Conservation (phyloP, 2,888 invertebrate genomes). For the Pachliopta kotzebuea region DNA sequence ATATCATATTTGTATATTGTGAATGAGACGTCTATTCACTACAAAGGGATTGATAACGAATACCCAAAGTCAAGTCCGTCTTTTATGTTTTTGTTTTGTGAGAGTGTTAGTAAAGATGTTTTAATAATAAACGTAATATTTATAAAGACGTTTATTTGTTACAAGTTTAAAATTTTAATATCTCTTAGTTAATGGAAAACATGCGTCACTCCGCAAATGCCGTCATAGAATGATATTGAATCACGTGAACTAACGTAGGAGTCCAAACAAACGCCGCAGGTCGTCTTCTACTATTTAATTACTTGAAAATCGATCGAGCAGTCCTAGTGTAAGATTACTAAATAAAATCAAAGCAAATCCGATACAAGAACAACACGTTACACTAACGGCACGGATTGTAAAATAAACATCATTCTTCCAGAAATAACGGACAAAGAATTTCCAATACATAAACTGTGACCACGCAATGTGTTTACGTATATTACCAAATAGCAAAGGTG, state of each 20-base stretch:
- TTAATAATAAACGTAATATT: too few species aligned
- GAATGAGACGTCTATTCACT: too few species aligned
- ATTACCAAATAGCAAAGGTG: background rate
- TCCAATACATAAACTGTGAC: constrained; percentile 52
- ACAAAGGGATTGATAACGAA: too few species aligned
- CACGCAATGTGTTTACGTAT: constrained; percentile 33
- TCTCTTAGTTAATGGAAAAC: background rate
- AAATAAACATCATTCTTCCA: constrained; percentile 64
- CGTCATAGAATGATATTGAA: constrained; percentile 7
- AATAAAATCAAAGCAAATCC: constrained; percentile 63
- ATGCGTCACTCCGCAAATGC: constrained; percentile 12
- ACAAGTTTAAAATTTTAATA: too few species aligned
- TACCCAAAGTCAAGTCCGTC: too few species aligned
- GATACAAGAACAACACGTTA: constrained; percentile 62
- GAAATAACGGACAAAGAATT: constrained; percentile 65
- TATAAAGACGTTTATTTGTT: too few species aligned
- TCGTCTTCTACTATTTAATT: constrained; percentile 35
- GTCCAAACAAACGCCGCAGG: constrained; percentile 26
- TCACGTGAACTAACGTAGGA: background rate
- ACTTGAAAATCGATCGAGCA: constrained; percentile 51
- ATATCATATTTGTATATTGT: too few species aligned
- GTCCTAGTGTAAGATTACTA: constrained; percentile 57
- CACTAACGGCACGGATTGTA: constrained; percentile 50
- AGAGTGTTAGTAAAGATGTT: too few species aligned
- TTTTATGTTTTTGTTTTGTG: too few species aligned